A percentile compares a stretch with the other conserved stretches of the same genome.
Conservation (phyloP, 2,113 vertebrate genomes). For the Spheniscus mendiculus region DNA sequence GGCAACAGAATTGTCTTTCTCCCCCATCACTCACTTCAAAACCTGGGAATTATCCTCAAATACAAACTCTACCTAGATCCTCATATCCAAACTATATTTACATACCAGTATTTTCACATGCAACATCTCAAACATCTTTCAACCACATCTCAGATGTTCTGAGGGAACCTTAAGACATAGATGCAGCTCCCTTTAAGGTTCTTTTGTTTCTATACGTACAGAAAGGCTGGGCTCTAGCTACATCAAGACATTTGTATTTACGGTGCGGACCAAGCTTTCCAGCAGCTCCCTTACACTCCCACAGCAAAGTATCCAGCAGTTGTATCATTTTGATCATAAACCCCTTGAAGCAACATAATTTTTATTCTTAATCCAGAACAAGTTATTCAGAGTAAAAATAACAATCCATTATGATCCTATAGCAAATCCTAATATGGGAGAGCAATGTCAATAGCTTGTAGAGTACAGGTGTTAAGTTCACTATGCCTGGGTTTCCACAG, state of each 20-base stretch:
- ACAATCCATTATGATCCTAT: neutral
- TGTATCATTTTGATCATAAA: neutral
- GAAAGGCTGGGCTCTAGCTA: neutral
- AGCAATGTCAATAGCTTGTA: fast-evolving
- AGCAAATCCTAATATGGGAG: neutral
- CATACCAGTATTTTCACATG: neutral
- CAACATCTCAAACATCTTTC: neutral
- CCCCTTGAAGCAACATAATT: neutral
- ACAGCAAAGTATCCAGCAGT: neutral
- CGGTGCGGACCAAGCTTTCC: neutral
- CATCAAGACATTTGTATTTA: neutral
- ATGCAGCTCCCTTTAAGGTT: neutral
- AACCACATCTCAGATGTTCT: neutral
- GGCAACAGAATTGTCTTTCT: neutral
- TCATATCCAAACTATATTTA: neutral
- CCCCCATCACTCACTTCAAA: neutral
- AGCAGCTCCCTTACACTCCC: neutral
- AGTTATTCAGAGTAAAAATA: neutral
- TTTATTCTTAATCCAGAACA: neutral
- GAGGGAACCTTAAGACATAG: neutral
- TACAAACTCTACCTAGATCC: neutral
- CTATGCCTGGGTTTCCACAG: neutral
- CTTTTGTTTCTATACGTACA: neutral
- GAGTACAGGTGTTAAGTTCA: neutral
- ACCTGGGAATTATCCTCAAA: neutral